Evolutionary conservation across 2,797 vertebrate species (phyloP), one percentile per base, ranked within the genome.

Genomic region (Anguilla anguilla): DNA sequence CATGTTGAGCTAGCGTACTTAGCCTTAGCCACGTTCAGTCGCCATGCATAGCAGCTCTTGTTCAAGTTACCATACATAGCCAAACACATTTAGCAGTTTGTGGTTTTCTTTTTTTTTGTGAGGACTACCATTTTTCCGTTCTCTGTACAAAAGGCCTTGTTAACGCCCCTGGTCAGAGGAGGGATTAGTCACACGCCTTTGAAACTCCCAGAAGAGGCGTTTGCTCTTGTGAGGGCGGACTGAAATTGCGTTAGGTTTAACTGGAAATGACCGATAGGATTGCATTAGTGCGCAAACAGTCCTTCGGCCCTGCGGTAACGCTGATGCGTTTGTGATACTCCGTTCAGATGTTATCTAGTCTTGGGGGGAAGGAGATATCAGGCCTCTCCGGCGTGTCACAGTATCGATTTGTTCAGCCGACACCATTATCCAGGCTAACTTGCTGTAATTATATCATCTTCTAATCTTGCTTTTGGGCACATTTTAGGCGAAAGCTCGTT

Each of bases 21-120:
- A 51, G 6, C 49, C 49, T 6, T 51, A 51, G 51, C 6, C 10
- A 57, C 49, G 9, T 51, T 51, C 49, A 51, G 9, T 4, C 2
- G 13, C 10, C 55, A 57, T 55, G 2, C 11, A 13, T 0, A 57
- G 55, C 10, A 57, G 13, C 55, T 57, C 19, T 22, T 64, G 19
- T 64, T 64, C 59, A 64, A 35, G 19, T 64, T 64, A 25, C 19
- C 4, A 25, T 64, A 64, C 19, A 3, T 22, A 22, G 22, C 59
- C 19, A 64, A 0, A 64, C 57, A 59, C 57, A 19, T 19, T 59
- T 59, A 15, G 3, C 57, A 15, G 17, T 59, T 2, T 7, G 90
- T 93, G 88, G 74, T 91, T 94, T 92, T 89, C 35, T 84, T 85
- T 49, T 49, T 39, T 22, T 53, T 84, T 74, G 28, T 64, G n/a